Evolutionary conservation across 2,888 invertebrate genomes (phyloP), one percentile per base, ranked within the genome.

Genomic region (Agrenia bidenticulata): DNA sequence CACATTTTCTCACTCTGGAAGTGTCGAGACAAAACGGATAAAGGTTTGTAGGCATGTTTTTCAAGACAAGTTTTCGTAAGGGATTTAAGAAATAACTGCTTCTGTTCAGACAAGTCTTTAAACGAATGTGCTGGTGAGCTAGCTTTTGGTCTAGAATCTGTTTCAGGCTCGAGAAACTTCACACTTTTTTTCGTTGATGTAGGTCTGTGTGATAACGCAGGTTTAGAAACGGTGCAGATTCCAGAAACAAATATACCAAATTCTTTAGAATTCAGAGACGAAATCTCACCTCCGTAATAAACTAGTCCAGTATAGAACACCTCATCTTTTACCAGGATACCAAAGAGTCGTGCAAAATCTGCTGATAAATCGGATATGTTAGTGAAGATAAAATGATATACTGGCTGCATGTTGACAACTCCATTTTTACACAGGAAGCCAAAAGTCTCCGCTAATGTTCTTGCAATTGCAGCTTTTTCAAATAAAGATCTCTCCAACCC

Each of bases 381-480:
- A 5, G 51, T 32, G 24, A 63, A 32, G 11, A 71, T 63, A 50
- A 73, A 73, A 1, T 60, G 59, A 39, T 69, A 66, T 5, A 64
- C 62, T 4, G 41, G 32, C 9, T 59, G 61, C 9, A 61, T 45
- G 42, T 69, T 59, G 37, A 64, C 49, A 17, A 61, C 57, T 23
- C 32, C 49, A 27, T 67, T 51, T 21, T 64, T 63, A 37, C 66
- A 59, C 2, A 66, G 45, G 51, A 64, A 73, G 2, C 65, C 67
- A 11, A 73, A 49, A 2, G 61, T 62, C 58, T 73, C 73, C 0
- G 64, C 73, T 53, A 72, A 69, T 0, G 71, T 67, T 49, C 69
- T 59, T 11, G 71, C 26, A 49, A 73, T 71, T 13, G 68, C 67
- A 1, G 66, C 57, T 53, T 73, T 73, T 41, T 73, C 73, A 27